Conservation (phyloP, 2,797 vertebrate genomes). For the Diglossa cyanea region DNA sequence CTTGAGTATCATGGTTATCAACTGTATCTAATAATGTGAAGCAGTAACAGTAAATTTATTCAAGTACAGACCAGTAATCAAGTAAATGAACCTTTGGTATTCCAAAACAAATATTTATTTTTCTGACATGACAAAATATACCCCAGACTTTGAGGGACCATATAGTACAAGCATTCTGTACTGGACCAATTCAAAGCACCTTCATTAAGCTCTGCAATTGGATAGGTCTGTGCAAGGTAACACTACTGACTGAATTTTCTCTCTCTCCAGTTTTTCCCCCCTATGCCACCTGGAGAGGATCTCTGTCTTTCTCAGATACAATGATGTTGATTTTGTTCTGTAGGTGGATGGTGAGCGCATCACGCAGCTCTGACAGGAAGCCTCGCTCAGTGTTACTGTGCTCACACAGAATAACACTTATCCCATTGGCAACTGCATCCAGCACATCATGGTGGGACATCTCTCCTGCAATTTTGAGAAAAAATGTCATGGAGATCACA, state of each 20-base stretch:
- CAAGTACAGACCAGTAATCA: not conserved
- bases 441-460: constrained; percentile 96
- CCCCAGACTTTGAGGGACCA: not conserved
- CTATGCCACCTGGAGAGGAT: constrained; percentile 87
- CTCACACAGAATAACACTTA: constrained; percentile 90
- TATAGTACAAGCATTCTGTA: not conserved
- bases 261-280: rapidly evolving
- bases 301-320: constrained; percentile 84
- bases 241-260: not conserved
- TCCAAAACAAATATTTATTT: constrained; percentile 17
- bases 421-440: constrained; percentile 86
- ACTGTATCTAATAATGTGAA: not conserved
- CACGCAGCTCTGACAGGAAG: constrained; percentile 85
- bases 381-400: constrained; percentile 97
- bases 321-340: constrained; percentile 77
- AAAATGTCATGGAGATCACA: not conserved
- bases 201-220: not conserved
- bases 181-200: not conserved
- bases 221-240: not conserved
- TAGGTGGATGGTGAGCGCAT: constrained; percentile 76
- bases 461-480: constrained; percentile 81
- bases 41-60: not conserved
- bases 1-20: not conserved
- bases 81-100: not conserved
- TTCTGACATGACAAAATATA: not conserved